A percentile compares a stretch with the other conserved stretches of the same genome.
Conservation (phyloP, 2,113 vertebrate genomes). For the Barbus barbus region DNA sequence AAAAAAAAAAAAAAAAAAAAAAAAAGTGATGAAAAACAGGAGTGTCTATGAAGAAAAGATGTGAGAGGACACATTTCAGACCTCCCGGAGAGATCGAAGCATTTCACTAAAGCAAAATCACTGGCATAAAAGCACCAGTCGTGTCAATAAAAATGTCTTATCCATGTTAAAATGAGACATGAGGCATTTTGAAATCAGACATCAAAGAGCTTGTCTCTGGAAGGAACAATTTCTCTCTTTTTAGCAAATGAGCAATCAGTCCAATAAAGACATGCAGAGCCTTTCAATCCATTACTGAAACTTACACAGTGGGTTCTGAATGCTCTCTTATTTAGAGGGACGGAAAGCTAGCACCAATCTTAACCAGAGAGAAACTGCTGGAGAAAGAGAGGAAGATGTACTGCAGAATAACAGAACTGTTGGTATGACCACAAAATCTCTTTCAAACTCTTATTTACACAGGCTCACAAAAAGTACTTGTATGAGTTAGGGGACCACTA, state of each 20-base stretch:
- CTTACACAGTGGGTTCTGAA: constrained; percentile 33
- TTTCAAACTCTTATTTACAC: not conserved
- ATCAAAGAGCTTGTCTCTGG: constrained; percentile 46
- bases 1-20: not conserved
- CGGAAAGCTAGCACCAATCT: constrained; percentile 9
- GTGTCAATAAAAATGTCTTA: constrained; percentile 30
- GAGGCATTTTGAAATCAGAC: constrained; percentile 45
- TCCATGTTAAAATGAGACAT: constrained; percentile 21
- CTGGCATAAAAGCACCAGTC: constrained; percentile 22
- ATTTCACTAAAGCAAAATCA: not conserved
- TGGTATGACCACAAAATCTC: constrained; percentile 1
- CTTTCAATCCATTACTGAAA: constrained; percentile 36
- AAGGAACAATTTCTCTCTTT: constrained; percentile 36
- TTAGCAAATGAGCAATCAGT: constrained; percentile 54
- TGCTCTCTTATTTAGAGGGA: not conserved
- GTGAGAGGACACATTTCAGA: constrained; percentile 19
- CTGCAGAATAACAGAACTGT: not conserved
- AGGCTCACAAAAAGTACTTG: not conserved
- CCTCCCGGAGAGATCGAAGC: constrained; percentile 31
- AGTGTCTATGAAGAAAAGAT: constrained; percentile 16
- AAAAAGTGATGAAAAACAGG: not conserved
- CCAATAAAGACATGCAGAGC: constrained; percentile 22
- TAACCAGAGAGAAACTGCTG: not conserved
- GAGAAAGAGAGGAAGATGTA: constrained; percentile 2
- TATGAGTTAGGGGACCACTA: not conserved